Base-by-base conservation (phyloP, 2,113 vertebrate genomes). In the Sula dactylatra region DNA sequence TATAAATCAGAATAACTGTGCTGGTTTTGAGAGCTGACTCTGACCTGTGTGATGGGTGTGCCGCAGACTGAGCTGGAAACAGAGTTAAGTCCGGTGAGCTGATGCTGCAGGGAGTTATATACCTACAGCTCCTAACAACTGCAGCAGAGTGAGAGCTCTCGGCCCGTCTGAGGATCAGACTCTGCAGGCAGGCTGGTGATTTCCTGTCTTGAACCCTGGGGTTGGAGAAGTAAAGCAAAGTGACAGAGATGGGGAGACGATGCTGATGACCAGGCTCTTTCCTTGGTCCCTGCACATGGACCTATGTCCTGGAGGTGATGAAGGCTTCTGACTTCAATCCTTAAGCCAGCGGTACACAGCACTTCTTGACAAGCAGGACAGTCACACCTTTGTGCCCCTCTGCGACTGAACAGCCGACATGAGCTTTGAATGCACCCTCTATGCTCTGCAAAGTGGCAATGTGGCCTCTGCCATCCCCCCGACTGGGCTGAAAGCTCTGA, bases 401-500 rank as follows among this genome's bases (percentile, higher is more conserved):
- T 55, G 44, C 0, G 0, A 10, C n/a, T 4, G 24, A 76, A 16
- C 3, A 44, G 71, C 71, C 1, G 1, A 10, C 2, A 5, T 17
- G 54, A 83, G 85, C 36, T 58, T 59, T 59, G 50, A 40, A 61
- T 2, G 42, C 76, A 17, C 19, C 49, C 50, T 76, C 52, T 17
- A 9, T 1, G 12, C 83, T 91, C 93, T 96, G 88, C 93, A 87
- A 91, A 92, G 77, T 2, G 69, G 55, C 45, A 49, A 5, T 5
- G 79, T 92, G 86, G 76, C 93, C 93, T 77, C 67, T 56, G 76
- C 50, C 50, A 8, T 90, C 78, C 89, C 90, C 50, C 72, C 1
- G 64, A 73, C 92, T 89, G 86, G 71, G 90, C 96, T 95, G 93
- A 88, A 96, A 90, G 87, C 84, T 91, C 95, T 92, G 82, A 80